Conservation (phyloP, 2,113 vertebrate species). For the Myotis brandtii region DNA sequence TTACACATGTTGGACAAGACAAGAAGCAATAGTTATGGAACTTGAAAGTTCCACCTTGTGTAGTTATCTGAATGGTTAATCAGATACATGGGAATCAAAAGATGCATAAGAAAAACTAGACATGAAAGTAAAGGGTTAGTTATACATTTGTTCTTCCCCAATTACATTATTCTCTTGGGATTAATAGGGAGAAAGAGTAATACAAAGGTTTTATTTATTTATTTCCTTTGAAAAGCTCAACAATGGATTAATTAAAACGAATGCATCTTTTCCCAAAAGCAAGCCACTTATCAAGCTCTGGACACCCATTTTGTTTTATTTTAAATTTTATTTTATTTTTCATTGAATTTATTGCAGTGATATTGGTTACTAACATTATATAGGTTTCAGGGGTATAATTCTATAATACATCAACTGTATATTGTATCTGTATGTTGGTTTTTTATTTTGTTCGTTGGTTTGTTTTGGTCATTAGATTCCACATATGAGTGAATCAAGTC, state of each 20-base stretch:
- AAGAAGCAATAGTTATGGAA: neutral
- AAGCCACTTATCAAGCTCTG: constrained; percentile 73
- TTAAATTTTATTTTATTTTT: neutral
- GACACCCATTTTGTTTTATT: constrained; percentile 49
- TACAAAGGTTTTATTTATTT: constrained; percentile 21
- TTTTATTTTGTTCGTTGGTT: no score
- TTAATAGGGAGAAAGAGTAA: constrained; percentile 44
- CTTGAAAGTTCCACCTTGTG: neutral
- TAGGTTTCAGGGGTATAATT: neutral
- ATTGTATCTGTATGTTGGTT: neutral
- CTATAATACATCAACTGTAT: neutral
- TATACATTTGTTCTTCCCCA: neutral
- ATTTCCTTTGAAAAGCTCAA: constrained; percentile 38
- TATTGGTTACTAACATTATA: neutral
- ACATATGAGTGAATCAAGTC: neutral
- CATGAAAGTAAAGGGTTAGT: neutral
- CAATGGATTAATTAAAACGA: constrained; percentile 53
- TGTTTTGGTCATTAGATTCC: no score
- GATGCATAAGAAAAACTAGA: constrained; percentile 4
- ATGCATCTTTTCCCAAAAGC: constrained; percentile 58
- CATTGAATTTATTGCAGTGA: neutral
- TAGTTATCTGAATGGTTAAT: neutral
- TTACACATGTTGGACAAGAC: neutral
- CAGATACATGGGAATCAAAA: constrained; percentile 9
- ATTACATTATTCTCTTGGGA: constrained; percentile 44